These are phyloP conservation scores for Coelopa frigida DNA, from an alignment of 1,140 invertebrate species.

Conservation along the genomic window DNA sequence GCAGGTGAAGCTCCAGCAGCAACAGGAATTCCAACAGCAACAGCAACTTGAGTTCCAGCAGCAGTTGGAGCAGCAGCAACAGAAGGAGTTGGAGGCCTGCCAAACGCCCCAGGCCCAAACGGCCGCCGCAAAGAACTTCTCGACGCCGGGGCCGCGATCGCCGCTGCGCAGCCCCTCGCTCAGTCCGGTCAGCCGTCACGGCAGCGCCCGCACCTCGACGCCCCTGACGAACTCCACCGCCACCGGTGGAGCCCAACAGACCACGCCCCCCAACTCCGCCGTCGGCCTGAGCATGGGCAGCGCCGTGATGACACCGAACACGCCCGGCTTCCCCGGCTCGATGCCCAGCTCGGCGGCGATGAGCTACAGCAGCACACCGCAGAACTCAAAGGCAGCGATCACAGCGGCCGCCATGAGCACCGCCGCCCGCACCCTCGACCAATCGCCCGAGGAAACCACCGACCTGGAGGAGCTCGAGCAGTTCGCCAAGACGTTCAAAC, in stretches of 20 bases:
- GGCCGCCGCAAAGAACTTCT: slow-evolving; percentile 22
- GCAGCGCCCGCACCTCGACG: slow-evolving; percentile 1
- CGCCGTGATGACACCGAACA: slow-evolving; percentile 50
- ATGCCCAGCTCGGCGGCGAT: slow-evolving; percentile 8
- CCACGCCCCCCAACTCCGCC: slow-evolving; percentile 42
- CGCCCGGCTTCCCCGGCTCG: slow-evolving; percentile 45
- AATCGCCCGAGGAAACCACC: slow-evolving; percentile 82
- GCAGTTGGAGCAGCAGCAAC: slow-evolving; percentile 25
- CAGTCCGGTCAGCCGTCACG: slow-evolving; percentile 36
- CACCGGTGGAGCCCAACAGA: slow-evolving; percentile 39
- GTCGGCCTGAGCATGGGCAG: slow-evolving; percentile 25
- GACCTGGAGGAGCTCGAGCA: slow-evolving; percentile 94
- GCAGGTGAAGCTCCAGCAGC: slow-evolving; percentile 60
- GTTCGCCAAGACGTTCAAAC: slow-evolving; percentile 95
- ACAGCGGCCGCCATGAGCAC: slow-evolving; percentile 46
- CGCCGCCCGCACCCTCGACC: slow-evolving; percentile 57
- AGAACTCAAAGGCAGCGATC: slow-evolving; percentile 24
- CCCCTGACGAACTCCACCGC: slow-evolving; percentile 37
- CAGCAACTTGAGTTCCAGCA: slow-evolving; percentile 33
- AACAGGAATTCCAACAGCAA: slow-evolving; percentile 35
- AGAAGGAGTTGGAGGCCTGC: slow-evolving; percentile 41
- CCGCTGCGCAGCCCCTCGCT: slow-evolving; percentile 50
- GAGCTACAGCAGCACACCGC: slow-evolving; percentile 15
- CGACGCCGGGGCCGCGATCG: slow-evolving; percentile 43
- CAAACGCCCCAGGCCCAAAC: slow-evolving; percentile 41